These are phyloP conservation scores for Spisula subtruncata DNA, from an alignment of 2,888 invertebrate species.

Conservation along the genomic window DNA sequence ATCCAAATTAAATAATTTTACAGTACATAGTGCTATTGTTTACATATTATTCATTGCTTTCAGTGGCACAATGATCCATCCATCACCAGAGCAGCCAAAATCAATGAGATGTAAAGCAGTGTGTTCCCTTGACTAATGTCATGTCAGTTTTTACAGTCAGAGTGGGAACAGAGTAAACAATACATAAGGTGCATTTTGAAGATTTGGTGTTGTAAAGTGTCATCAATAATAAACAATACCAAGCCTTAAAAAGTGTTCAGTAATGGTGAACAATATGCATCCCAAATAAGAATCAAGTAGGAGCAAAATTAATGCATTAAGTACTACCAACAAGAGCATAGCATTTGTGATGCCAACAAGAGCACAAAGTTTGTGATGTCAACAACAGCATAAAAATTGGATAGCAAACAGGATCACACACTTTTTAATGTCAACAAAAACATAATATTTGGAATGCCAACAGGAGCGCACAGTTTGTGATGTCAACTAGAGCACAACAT, in stretches of 20 bases:
- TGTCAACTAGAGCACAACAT: too few species aligned
- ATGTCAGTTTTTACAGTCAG: constrained; percentile 19
- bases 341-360: neutral
- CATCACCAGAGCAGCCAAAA: neutral
- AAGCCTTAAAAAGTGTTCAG: neutral
- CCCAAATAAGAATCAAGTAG: neutral
- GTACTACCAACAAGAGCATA: neutral
- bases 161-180: neutral
- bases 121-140: constrained; percentile 20
- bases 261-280: too few species aligned
- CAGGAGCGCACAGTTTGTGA: neutral
- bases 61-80: neutral
- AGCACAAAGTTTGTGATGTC: neutral
- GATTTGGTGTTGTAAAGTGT: neutral
- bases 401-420: neutral
- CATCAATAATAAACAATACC: neutral
- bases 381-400: neutral
- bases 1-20: too few species aligned
- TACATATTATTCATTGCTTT: neutral
- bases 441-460: neutral
- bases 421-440: neutral
- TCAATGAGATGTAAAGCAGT: constrained; percentile 15
- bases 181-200: constrained; percentile 14
- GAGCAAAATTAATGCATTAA: neutral
- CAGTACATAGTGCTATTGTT: too few species aligned